Evolutionary conservation across 2,888 invertebrate genomes (phyloP).

Genomic region (Sphinx pinastri): DNA sequence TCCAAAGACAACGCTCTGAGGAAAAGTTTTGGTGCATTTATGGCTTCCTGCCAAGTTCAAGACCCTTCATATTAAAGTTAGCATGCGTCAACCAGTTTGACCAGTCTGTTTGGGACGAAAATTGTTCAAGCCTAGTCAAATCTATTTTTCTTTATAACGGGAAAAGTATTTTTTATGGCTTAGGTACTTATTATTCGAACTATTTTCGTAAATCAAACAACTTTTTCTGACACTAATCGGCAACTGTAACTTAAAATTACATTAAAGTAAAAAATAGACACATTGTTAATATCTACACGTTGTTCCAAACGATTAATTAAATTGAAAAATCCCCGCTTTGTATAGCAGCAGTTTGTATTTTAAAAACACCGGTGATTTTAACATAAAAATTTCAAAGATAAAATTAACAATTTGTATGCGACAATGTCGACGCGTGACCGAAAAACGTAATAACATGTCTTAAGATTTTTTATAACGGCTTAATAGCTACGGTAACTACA

Average conservation of each 20-base stretch:
- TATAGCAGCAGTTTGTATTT: too few species aligned
- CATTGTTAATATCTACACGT: too few species aligned
- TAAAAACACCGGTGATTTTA: too few species aligned
- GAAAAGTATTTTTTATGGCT: too few species aligned
- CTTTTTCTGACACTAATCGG: too few species aligned
- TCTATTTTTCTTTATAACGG: not conserved
- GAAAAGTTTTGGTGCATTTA: slow-evolving; percentile 6
- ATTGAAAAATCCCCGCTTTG: too few species aligned
- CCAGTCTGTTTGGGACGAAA: not conserved
- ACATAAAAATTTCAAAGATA: not conserved
- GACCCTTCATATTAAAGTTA: slow-evolving; percentile 8
- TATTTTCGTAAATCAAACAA: too few species aligned
- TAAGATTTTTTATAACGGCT: not conserved
- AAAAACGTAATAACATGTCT: not conserved
- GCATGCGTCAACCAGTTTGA: not conserved
- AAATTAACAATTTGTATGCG: not conserved
- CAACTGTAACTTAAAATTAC: too few species aligned
- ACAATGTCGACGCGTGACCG: not conserved
- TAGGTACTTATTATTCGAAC: too few species aligned
- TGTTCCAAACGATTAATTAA: too few species aligned
- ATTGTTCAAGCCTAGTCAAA: not conserved
- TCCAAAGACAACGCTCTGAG: not conserved
- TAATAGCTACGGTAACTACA: slow-evolving; percentile 3
- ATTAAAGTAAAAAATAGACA: too few species aligned
- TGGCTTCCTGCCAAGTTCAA: slow-evolving; percentile 5